These are phyloP conservation scores for Spodoptera littoralis DNA, from an alignment of 2,888 invertebrate species.

Conservation along the genomic window DNA sequence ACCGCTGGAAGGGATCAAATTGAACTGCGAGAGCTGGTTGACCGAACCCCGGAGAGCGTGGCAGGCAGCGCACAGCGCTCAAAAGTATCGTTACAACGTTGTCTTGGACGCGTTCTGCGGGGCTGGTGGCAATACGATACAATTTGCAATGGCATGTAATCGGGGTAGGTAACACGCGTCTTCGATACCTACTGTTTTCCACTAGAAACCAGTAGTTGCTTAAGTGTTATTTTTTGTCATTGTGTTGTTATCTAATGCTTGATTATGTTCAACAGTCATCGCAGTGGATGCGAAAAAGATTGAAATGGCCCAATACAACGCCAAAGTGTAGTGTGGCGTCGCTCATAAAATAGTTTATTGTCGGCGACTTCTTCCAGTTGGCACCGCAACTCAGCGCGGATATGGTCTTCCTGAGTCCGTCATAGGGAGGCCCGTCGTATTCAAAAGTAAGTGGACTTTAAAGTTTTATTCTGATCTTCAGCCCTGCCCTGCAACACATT, in stretches of 20 bases:
- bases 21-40: constrained; percentile 99
- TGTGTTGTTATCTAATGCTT: no score
- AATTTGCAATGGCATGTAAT: constrained; percentile 96
- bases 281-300: constrained; percentile 98
- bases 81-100: constrained; percentile 93
- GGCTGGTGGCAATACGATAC: constrained; percentile 99
- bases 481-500: rapidly evolving
- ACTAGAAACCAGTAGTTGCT: no score
- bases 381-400: constrained; percentile 92
- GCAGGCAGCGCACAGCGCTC: constrained; percentile 97
- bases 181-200: no score
- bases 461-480: neutral
- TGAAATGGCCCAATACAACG: neutral
- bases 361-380: constrained; percentile 95
- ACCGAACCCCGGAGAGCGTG: constrained; percentile 98
- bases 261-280: constrained; percentile 90
- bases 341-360: constrained; percentile 91
- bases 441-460: constrained; percentile 73
- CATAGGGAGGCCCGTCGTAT: constrained; percentile 99
- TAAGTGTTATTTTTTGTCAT: no score
- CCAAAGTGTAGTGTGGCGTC: no score
- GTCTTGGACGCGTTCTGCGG: constrained; percentile 99
- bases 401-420: constrained; percentile 98
- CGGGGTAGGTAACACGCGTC: constrained; percentile 90
- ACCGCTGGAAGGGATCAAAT: constrained; percentile 95